These are phyloP conservation scores for Dysmachus trigonus DNA, from an alignment of 2,888 invertebrate species.

Conservation along the genomic window DNA sequence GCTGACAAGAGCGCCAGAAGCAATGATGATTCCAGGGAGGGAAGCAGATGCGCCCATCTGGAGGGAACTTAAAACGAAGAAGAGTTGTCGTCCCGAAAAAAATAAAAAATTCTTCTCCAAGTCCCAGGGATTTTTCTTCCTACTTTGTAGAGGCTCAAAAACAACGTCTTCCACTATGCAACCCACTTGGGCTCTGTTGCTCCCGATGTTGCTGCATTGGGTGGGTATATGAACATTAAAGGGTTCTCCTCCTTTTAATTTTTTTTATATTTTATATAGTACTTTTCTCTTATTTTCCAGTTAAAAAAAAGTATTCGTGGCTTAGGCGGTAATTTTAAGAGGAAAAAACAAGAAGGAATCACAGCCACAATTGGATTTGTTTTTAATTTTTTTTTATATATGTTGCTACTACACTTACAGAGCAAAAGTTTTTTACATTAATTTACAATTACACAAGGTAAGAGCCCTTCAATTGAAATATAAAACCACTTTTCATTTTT, in stretches of 20 bases:
- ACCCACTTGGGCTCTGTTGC: not conserved
- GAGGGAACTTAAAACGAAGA: conserved; percentile 14
- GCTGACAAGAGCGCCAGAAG: not conserved
- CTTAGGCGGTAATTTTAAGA: not conserved
- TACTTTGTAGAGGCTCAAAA: not conserved
- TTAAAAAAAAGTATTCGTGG: not conserved
- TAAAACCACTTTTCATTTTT: not conserved
- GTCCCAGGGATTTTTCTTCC: not conserved
- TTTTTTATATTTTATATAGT: not conserved
- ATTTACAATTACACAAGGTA: not conserved
- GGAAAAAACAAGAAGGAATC: not conserved
- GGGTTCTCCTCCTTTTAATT: not conserved
- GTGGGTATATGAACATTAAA: not conserved
- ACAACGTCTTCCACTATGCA: not conserved
- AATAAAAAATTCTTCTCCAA: not conserved
- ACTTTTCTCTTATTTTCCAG: not conserved
- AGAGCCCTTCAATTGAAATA: not conserved
- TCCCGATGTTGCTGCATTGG: not conserved
- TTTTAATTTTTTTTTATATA: not conserved
- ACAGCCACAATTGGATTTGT: not conserved
- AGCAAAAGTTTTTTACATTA: not conserved
- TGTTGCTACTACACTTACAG: not conserved
- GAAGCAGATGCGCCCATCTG: conserved; percentile 43
- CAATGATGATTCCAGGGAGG: not conserved
- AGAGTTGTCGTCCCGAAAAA: not conserved